Percentiles rank a stretch among this genome's conserved stretches.
These are phyloP conservation scores for Mythimna lalbum DNA, from an alignment of 2,888 invertebrate genomes.

Conservation along the genomic window DNA sequence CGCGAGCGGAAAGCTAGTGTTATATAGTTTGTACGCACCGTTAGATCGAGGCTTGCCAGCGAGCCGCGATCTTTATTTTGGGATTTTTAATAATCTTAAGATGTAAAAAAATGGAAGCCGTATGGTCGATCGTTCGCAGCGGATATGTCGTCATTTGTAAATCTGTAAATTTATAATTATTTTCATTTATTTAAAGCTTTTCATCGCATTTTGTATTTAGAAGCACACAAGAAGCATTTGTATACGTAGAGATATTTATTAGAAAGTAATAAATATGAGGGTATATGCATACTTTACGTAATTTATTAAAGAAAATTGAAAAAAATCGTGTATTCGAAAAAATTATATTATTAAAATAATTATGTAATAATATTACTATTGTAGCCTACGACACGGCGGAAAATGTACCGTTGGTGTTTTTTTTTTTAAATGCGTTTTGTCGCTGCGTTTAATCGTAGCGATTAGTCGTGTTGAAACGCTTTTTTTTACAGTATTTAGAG, in stretches of 20 bases:
- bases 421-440: slow-evolving; percentile 12
- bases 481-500: slow-evolving; percentile 54
- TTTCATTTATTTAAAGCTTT: neutral
- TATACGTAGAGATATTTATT: slow-evolving; percentile 60
- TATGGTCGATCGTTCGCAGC: neutral
- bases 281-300: slow-evolving; percentile 61
- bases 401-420: slow-evolving; percentile 29
- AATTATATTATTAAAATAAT: slow-evolving; percentile 38
- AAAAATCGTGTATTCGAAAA: slow-evolving; percentile 54
- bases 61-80: too few relatives aligned
- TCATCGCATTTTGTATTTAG: slow-evolving; percentile 30
- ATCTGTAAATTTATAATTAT: neutral
- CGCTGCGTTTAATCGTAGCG: slow-evolving; percentile 23
- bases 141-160: neutral
- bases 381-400: slow-evolving; percentile 30
- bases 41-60: too few relatives aligned
- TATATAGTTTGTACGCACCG: too few relatives aligned
- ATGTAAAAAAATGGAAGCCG: too few relatives aligned
- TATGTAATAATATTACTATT: slow-evolving; percentile 33
- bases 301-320: slow-evolving; percentile 45
- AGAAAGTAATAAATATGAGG: slow-evolving; percentile 58
- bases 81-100: too few relatives aligned
- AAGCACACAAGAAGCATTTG: slow-evolving; percentile 52
- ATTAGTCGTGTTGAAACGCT: slow-evolving; percentile 16
- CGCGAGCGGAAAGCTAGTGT: too few relatives aligned